Evolutionary conservation across 2,113 vertebrate genomes (phyloP), one percentile per base, ranked within the genome.

Genomic region (Rhizomys pruinosus): DNA sequence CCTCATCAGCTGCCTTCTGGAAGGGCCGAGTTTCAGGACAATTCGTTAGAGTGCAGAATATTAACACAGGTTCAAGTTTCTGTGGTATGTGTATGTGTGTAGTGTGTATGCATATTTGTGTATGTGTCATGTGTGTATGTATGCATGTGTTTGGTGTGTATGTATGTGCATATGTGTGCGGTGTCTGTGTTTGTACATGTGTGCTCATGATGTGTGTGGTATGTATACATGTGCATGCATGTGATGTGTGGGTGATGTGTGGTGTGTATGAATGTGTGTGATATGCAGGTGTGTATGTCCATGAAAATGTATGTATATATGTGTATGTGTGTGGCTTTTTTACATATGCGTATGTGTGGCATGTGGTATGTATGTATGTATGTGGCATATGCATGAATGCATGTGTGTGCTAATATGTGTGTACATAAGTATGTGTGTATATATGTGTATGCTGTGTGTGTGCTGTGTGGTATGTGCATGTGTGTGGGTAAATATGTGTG

Each of bases 1-100:
- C 73, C 87, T 47, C n/a, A 19, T 32, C 80, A 23, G n/a, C 3
- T 44, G 47, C 39, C 87, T 20, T 55, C 84, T 1, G 0, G 3
- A 0, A 37, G 3, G 19, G 16, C 34, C 0, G 0, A 22, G 69
- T 19, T 23, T 4, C 39, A 13, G 39, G 34, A 72, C 44, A 29
- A 19, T 23, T 87, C 71, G 44, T 71, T 47, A 7, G 77, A 55
- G 15, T 20, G 20, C 9, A 2, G 4, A 7, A 44, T 47, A 44
- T 2, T 44, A 22, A 42, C 9, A 11, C 17, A n/a, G 12, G 44
- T 59, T 44, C 59, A 64, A 34, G 42, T 63, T 64, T 64, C 27
- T 66, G 0, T 81, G 23, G n/a, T 61, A 7, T 27, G n/a, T 61
- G 23, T 39, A 7, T 80, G 22, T 80, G 57, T 37, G 9, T 57